Percentiles rank a stretch among this genome's conserved stretches.
These are phyloP conservation scores for Catocala fraxini DNA, from an alignment of 2,888 invertebrate species.

Conservation along the genomic window DNA sequence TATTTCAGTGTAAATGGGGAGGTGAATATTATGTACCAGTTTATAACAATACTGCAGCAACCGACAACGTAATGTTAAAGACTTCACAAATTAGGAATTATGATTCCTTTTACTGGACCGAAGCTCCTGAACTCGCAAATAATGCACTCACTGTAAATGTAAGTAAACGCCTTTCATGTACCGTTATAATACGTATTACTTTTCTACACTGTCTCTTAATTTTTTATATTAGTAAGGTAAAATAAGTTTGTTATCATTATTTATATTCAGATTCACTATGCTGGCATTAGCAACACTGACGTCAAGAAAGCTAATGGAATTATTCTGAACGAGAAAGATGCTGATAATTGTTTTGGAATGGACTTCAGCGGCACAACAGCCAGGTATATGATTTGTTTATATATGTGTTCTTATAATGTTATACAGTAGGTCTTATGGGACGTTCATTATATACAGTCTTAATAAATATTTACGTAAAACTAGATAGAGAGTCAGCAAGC, in stretches of 20 bases:
- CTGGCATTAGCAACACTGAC: slow-evolving; percentile 53
- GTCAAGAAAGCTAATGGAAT: slow-evolving; percentile 57
- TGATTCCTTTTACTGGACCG: slow-evolving; percentile 34
- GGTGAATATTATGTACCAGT: slow-evolving; percentile 54
- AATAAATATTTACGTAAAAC: no score
- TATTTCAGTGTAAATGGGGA: slow-evolving; percentile 52
- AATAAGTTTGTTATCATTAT: neutral
- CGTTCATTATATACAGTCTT: no score
- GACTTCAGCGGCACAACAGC: slow-evolving; percentile 72
- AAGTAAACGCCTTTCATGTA: neutral
- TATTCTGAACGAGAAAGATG: slow-evolving; percentile 24
- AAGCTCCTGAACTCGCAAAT: slow-evolving; percentile 4
- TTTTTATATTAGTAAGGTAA: no score
- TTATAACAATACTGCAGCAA: slow-evolving; percentile 21
- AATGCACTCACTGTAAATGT: slow-evolving; percentile 37
- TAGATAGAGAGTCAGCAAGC: no score
- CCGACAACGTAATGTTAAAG: slow-evolving; percentile 47
- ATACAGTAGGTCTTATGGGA: no score
- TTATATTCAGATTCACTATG: slow-evolving; percentile 52
- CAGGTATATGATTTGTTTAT: slow-evolving; percentile 34
- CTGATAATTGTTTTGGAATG: slow-evolving; percentile 60
- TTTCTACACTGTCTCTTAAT: no score
- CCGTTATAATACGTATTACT: no score
- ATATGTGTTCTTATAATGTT: no score
- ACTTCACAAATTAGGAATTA: slow-evolving; percentile 32